A percentile compares a stretch with the other conserved stretches of the same genome.
These are phyloP conservation scores for Centropus bengalensis DNA, from an alignment of 2,113 vertebrate genomes.

Conservation along the genomic window DNA sequence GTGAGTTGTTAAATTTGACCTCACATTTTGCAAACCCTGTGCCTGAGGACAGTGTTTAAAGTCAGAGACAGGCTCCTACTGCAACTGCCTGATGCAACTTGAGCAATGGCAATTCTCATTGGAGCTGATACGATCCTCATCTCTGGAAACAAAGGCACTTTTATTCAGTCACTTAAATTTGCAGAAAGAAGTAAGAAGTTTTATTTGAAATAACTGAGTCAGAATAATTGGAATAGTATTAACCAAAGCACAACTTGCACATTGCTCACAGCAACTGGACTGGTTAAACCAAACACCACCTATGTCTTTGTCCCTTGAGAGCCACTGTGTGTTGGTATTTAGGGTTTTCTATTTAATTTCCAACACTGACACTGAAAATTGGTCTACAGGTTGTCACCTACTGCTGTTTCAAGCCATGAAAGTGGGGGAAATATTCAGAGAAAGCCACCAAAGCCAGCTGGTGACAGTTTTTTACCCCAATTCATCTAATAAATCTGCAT, in stretches of 20 bases:
- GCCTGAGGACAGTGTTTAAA: not conserved
- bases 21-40: not conserved
- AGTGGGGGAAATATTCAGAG: not conserved
- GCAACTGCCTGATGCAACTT: not conserved
- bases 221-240: not conserved
- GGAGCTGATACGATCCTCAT: not conserved
- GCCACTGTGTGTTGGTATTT: fast-evolving
- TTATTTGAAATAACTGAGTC: not conserved
- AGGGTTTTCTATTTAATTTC: not conserved
- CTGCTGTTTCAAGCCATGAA: not conserved
- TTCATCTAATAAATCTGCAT: not conserved
- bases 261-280: not conserved
- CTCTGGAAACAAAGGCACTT: not conserved
- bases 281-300: not conserved
- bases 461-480: not conserved
- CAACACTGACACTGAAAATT: not conserved
- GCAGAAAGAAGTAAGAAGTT: not conserved
- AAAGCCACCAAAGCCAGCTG: not conserved
- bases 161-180: not conserved
- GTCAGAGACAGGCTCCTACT: not conserved
- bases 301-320: not conserved
- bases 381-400: not conserved
- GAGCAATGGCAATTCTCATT: not conserved
- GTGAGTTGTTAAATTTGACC: not conserved
- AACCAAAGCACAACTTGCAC: not conserved